phyloP scores from a whole-genome alignment of 2,797 vertebrate species.

The Peromyscus melanophrys region DNA sequence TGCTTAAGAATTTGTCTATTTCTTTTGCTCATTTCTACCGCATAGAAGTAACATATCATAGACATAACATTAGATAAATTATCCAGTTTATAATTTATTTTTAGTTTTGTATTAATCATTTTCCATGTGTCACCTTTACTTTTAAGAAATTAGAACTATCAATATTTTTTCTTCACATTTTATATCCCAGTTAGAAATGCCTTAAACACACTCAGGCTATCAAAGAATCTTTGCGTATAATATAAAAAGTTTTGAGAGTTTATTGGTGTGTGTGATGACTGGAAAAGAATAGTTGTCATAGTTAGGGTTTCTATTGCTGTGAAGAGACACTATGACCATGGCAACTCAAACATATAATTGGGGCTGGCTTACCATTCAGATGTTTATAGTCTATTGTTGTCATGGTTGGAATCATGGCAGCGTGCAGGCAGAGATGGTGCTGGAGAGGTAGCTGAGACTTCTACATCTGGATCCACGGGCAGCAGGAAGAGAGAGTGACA shows the following conservation, averaged over 20 bases:
- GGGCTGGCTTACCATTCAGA: neutral
- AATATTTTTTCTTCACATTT: constrained; percentile 31
- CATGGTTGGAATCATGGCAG: neutral
- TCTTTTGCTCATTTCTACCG: neutral
- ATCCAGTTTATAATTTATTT: neutral
- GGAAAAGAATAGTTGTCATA: neutral
- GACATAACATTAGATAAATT: neutral
- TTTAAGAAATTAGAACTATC: neutral
- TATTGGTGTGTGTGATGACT: neutral
- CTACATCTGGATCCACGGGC: neutral
- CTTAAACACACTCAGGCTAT: neutral
- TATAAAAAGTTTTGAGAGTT: neutral
- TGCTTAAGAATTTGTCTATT: neutral
- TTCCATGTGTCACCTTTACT: neutral
- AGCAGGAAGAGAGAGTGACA: neutral
- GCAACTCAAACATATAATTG: neutral
- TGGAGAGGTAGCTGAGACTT: neutral
- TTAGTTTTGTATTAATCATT: constrained; percentile 10
- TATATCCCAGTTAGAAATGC: neutral
- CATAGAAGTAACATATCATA: neutral
- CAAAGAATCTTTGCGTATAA: neutral
- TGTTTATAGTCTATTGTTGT: neutral
- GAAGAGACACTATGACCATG: neutral
- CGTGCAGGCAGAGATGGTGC: neutral
- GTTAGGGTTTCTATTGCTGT: neutral